Evolutionary conservation across 2,888 invertebrate species (phyloP), one percentile per base, ranked within the genome.

Genomic region (Acholoe squamosa): DNA sequence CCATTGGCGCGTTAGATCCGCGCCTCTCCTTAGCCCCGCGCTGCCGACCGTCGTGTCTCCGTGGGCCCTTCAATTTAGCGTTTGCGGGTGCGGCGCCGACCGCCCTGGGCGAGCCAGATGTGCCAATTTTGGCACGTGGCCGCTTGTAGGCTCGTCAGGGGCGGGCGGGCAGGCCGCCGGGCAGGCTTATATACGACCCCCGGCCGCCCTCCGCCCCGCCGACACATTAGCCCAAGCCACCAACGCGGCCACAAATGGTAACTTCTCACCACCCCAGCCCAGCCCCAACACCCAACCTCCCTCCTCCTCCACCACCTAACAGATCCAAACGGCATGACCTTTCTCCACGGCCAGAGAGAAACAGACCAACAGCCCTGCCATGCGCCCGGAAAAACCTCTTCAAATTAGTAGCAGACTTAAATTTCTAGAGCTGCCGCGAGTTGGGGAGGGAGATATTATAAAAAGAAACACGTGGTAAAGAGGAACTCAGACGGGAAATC

Each of bases 51-150:
- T 19, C 28, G 86, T 31, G 86, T 86, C 86, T 86, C 86, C 54
- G 31, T 25, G 86, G 86, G 54, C 86, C 86, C 86, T 86, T 86
- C 86, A 86, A 86, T 86, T 86, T 56, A 56, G 54, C 56, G 86
- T 86, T 54, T 52, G 86, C 86, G 54, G 54, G 56, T 54, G 86
- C 86, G 28, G 54, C 86, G 25, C 54, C 56, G 54, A 56, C 52
- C 52, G 86, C 86, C 56, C 12, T 28, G 86, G 56, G 54, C 86
- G 86, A 56, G 56, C 86, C 86, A 86, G 86, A 86, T 86, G 86
- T 86, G 86, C 86, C 86, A 54, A 86, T 86, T 86, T 86, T 86
- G 86, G 86, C 86, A 86, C 86, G 56, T 86, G 86, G 86, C 86
- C 31, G 86, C 86, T 86, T 86, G 86, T 86, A 86, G 86, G 25